Evolutionary conservation across 2,113 vertebrate species (phyloP).

Genomic region (Clarias magur): DNA sequence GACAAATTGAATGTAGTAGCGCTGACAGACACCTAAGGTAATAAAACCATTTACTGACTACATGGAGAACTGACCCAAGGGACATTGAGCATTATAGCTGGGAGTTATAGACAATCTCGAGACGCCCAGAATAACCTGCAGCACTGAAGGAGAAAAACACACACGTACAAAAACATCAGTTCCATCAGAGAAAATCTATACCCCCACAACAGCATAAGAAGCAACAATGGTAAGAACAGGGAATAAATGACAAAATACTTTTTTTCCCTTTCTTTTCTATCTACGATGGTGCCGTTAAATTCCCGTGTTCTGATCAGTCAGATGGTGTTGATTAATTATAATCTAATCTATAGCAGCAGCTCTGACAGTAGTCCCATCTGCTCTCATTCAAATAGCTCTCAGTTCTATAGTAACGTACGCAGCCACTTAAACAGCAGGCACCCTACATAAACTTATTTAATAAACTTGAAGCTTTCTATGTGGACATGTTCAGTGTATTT

Average conservation of each 20-base stretch:
- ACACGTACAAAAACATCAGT: background rate
- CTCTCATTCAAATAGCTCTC: background rate
- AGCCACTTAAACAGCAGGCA: background rate
- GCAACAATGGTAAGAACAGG: background rate
- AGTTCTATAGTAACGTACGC: too few relatives aligned
- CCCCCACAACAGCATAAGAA: background rate
- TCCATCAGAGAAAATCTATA: too few relatives aligned
- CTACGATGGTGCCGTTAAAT: background rate
- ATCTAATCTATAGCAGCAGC: background rate
- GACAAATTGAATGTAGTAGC: background rate
- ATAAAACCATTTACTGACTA: conserved; percentile 24
- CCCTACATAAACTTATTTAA: background rate
- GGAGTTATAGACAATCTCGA: conserved; percentile 12
- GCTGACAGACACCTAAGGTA: background rate
- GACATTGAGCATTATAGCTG: background rate
- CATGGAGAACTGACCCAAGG: conserved; percentile 15
- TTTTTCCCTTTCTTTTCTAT: background rate
- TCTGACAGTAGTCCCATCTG: background rate
- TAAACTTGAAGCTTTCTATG: background rate
- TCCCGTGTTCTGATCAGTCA: background rate
- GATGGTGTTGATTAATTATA: background rate
- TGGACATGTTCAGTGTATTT: background rate
- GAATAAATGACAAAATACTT: background rate
- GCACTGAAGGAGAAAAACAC: background rate
- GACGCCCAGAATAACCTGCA: conserved; percentile 9